Evolutionary conservation across 1,140 invertebrate genomes (phyloP).

Genomic region (Drosophila grimshawi): DNA sequence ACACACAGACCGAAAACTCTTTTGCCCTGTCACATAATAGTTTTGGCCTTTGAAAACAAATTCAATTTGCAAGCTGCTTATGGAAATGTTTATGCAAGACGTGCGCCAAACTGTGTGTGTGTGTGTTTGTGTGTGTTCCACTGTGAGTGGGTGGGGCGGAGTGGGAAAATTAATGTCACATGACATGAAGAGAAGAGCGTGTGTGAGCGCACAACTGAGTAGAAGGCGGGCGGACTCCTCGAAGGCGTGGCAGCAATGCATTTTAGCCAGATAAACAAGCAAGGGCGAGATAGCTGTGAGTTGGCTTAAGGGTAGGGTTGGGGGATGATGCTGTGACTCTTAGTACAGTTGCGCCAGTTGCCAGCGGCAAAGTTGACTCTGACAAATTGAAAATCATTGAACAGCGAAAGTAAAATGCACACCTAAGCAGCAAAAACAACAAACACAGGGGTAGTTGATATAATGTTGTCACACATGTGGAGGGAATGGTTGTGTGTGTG

Average conservation of each 20-base stretch:
- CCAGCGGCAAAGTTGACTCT: slow-evolving; percentile 62
- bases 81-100: slow-evolving; percentile 82
- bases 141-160: slow-evolving; percentile 2
- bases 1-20: slow-evolving; percentile 55
- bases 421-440: slow-evolving; percentile 31
- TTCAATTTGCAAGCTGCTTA: slow-evolving; percentile 81
- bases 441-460: not conserved
- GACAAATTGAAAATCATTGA: slow-evolving; percentile 82
- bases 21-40: slow-evolving; percentile 70
- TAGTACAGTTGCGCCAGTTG: slow-evolving; percentile 57
- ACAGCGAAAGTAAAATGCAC: slow-evolving; percentile 51
- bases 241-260: slow-evolving; percentile 37
- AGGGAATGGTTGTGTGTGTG: not conserved
- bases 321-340: slow-evolving; percentile 46
- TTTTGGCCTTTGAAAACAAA: slow-evolving; percentile 83
- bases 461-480: too few relatives aligned
- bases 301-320: not conserved
- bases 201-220: slow-evolving; percentile 5
- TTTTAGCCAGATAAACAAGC: slow-evolving; percentile 55
- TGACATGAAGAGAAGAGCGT: slow-evolving; percentile 28
- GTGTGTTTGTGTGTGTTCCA: not conserved
- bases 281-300: not conserved
- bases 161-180: slow-evolving; percentile 72
- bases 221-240: not conserved
- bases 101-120: slow-evolving; percentile 51